Evolutionary conservation across 37 sponge, comb jelly and placozoan species (phyloP).

Genomic region (Dysidea cf. avara): DNA sequence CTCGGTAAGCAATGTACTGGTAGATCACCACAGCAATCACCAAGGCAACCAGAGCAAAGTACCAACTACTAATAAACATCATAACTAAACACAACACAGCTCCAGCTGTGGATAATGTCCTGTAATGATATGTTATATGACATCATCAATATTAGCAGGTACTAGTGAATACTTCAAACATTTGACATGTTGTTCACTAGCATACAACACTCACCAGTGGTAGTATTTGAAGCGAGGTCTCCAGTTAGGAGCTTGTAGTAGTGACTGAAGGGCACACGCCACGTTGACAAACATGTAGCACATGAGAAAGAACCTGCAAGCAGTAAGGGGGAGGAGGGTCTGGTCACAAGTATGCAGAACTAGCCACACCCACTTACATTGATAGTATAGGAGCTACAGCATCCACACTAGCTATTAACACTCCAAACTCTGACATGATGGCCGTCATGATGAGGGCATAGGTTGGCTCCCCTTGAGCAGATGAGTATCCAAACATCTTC

Average conservation of each 20-base stretch:
- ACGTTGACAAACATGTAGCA: constrained; percentile 97
- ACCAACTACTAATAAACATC: constrained; percentile 97
- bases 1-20: constrained; percentile 96
- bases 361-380: constrained; percentile 75
- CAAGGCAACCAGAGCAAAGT: constrained; percentile 88
- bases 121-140: neutral
- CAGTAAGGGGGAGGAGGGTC: constrained; percentile 3
- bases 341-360: too few relatives aligned
- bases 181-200: too few relatives aligned
- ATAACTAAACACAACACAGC: constrained; percentile 83
- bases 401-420: constrained; percentile 92
- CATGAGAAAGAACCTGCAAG: constrained; percentile 95
- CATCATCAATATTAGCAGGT: too few relatives aligned
- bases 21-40: constrained; percentile 81
- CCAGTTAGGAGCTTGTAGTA: constrained; percentile 97
- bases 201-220: constrained; percentile 72
- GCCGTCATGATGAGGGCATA: constrained; percentile 90
- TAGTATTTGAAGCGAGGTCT: constrained; percentile 94
- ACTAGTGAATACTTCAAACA: too few relatives aligned
- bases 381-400: constrained; percentile 96
- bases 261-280: constrained; percentile 91
- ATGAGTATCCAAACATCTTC: constrained; percentile 73
- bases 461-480: constrained; percentile 85
- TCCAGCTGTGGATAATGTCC: constrained; percentile 79
- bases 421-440: constrained; percentile 82